Evolutionary conservation across 2,888 invertebrate species (phyloP).

Genomic region (Aleiodes testaceus): DNA sequence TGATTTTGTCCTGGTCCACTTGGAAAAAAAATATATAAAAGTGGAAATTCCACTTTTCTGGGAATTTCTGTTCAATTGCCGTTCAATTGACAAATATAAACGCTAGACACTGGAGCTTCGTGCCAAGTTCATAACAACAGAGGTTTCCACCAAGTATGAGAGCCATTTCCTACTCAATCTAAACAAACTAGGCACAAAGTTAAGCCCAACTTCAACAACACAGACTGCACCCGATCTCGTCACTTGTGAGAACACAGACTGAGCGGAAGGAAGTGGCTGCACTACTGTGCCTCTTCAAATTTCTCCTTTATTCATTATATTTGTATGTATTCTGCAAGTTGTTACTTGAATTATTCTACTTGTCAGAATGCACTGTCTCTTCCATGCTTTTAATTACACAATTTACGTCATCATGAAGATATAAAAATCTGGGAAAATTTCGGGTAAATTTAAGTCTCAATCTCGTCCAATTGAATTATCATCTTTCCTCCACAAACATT

Average conservation of each 20-base stretch:
- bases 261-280: conserved; percentile 22
- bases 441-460: background rate
- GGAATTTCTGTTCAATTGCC: background rate
- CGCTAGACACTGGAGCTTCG: background rate
- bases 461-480: background rate
- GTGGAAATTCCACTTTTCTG: too few species aligned
- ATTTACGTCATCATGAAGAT: background rate
- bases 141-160: background rate
- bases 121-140: conserved; percentile 18
- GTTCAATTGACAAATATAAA: background rate
- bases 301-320: conserved; percentile 7
- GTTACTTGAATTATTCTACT: background rate
- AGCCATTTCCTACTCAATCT: conserved; percentile 9
- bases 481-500: background rate
- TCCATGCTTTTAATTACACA: background rate
- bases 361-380: background rate
- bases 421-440: background rate
- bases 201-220: conserved; percentile 10
- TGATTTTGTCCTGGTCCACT: too few species aligned
- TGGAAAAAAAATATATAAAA: too few species aligned
- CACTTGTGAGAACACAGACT: conserved; percentile 22
- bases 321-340: conserved; percentile 5
- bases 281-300: background rate
- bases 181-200: conserved; percentile 25
- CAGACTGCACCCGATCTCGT: background rate